Conservation (phyloP, 2,888 invertebrate species). For the Spicauda simplicius region DNA sequence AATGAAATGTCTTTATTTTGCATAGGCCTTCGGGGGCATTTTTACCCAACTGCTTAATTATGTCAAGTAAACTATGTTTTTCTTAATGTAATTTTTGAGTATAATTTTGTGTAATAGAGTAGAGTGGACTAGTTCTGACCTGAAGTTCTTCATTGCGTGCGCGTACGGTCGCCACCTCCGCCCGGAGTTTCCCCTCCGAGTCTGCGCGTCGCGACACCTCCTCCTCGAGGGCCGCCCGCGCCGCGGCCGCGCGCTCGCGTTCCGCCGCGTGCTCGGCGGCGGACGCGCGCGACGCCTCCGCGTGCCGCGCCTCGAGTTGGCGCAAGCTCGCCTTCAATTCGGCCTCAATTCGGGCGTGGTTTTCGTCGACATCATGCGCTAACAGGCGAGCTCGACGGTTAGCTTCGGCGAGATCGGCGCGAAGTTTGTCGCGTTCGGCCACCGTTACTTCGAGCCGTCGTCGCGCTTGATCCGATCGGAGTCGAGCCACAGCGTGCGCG, state of each 20-base stretch:
- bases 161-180: slow-evolving; percentile 85
- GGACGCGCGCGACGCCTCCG: slow-evolving; percentile 89
- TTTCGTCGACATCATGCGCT: slow-evolving; percentile 96
- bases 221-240: slow-evolving; percentile 86
- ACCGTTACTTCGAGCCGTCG: slow-evolving; percentile 87
- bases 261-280: slow-evolving; percentile 89
- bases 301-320: slow-evolving; percentile 90
- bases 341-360: slow-evolving; percentile 92
- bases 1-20: too few species aligned
- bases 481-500: slow-evolving; percentile 87
- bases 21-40: too few species aligned
- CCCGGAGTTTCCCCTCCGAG: slow-evolving; percentile 87
- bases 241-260: slow-evolving; percentile 88
- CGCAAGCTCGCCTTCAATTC: slow-evolving; percentile 89
- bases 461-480: slow-evolving; percentile 90
- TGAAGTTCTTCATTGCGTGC: slow-evolving; percentile 85
- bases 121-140: slow-evolving; percentile 45
- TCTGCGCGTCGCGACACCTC: slow-evolving; percentile 87
- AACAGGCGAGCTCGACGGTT: slow-evolving; percentile 92
- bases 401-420: slow-evolving; percentile 91
- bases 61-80: too few species aligned
- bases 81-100: too few species aligned
- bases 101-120: not conserved
- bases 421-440: slow-evolving; percentile 93
- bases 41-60: too few species aligned